phyloP scores from a whole-genome alignment of 1,140 invertebrate species.

The Chelonus insularis region DNA sequence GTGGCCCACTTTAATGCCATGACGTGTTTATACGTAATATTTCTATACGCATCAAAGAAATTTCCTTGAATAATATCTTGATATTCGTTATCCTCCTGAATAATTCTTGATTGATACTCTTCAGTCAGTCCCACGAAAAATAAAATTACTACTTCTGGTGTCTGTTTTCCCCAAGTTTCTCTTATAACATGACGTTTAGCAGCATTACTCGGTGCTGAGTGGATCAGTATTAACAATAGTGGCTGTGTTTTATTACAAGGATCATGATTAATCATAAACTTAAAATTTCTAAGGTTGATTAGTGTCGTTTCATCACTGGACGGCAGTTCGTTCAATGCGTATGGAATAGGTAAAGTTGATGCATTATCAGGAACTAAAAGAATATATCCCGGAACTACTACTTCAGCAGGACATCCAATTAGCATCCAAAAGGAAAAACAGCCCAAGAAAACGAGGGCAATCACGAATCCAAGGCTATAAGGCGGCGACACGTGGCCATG shows the following conservation, averaged over 20 bases:
- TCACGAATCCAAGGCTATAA: constrained; percentile 41
- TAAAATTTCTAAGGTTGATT: constrained; percentile 65
- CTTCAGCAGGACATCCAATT: constrained; percentile 33
- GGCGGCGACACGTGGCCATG: constrained; percentile 45
- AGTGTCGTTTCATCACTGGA: constrained; percentile 54
- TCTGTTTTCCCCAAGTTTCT: constrained; percentile 68
- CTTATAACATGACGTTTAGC: constrained; percentile 66
- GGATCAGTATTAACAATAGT: constrained; percentile 67
- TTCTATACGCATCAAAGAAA: constrained; percentile 79
- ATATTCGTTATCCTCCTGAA: constrained; percentile 65
- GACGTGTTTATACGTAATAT: constrained; percentile 86
- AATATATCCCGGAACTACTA: constrained; percentile 35
- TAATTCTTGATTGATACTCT: constrained; percentile 58
- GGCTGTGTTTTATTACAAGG: constrained; percentile 58
- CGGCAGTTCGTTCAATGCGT: constrained; percentile 42
- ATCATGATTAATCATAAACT: constrained; percentile 62
- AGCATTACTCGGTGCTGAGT: constrained; percentile 69
- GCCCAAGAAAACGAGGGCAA: constrained; percentile 39
- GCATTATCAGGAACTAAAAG: constrained; percentile 38
- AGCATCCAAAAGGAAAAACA: constrained; percentile 1
- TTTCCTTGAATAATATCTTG: constrained; percentile 79
- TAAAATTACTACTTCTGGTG: constrained; percentile 59
- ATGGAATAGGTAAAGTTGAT: constrained; percentile 33
- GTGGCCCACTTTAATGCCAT: constrained; percentile 82
- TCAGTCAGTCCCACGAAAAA: constrained; percentile 72